Evolutionary conservation across 2,797 vertebrate species (phyloP).

Genomic region (Paramormyrops hopkinsi): DNA sequence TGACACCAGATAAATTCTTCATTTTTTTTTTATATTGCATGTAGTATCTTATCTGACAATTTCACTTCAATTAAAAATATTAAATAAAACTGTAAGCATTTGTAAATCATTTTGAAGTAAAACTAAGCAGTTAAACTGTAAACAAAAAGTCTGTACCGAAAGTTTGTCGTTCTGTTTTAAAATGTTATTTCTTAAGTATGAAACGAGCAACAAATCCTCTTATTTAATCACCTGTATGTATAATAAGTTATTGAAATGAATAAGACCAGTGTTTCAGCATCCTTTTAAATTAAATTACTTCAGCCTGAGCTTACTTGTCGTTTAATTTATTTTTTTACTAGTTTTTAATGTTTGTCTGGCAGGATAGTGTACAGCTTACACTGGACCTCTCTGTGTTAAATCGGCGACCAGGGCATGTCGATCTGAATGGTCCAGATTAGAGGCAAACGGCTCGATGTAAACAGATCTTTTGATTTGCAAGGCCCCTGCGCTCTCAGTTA

Average conservation of each 20-base stretch:
- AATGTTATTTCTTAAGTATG: not conserved
- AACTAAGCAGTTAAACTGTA: not conserved
- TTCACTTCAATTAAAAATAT: not conserved
- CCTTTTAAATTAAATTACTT: not conserved
- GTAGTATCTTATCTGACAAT: not conserved
- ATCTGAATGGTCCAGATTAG: not conserved
- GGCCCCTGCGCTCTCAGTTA: constrained; percentile 23
- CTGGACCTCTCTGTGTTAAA: not conserved
- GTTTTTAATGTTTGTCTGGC: not conserved
- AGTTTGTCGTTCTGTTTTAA: not conserved
- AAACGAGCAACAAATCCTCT: not conserved
- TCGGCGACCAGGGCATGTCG: not conserved
- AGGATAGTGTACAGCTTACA: not conserved
- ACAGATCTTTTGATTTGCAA: constrained; percentile 29
- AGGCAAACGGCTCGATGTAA: constrained; percentile 18
- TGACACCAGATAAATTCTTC: not conserved
- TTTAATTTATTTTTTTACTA: not conserved
- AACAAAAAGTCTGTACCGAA: not conserved
- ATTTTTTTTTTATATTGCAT: not conserved
- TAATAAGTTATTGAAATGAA: not conserved
- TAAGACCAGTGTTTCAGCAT: not conserved
- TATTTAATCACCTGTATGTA: not conserved
- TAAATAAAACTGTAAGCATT: not conserved
- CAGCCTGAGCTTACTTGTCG: not conserved
- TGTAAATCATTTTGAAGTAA: not conserved